Base-by-base conservation (phyloP, 2,113 vertebrate genomes). In the Gymnocephalus cernua region DNA sequence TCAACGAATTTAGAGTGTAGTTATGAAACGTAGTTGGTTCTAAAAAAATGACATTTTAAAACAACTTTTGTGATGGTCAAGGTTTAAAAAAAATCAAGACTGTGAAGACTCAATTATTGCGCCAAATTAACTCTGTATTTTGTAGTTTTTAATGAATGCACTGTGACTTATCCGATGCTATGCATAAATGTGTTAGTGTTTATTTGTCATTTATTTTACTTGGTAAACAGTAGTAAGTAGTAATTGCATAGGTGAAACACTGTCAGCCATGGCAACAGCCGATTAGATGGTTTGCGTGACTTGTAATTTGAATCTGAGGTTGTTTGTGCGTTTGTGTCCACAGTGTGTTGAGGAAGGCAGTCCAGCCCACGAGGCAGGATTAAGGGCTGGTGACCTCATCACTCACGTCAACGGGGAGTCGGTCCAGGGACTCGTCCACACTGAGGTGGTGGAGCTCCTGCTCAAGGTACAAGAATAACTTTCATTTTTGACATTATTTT, bases 361-460 rank as follows among this genome's bases (percentile, higher is more conserved):
- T 87, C 96, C 97, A 0, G 97, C 98, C 0, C 97, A 98, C 12
- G 96, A 99, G 83, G 97, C 97, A 0, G 97, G 98, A 7, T 90
- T 99, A 73, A 95, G 95, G 18, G 96, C 97, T 0, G 97, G 98
- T 0, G 97, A 99, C 83, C 97, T 99, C 88, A 96, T 99, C 92
- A 99, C 98, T 1, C 97, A 99, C 0, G 93, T 99, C 69, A 99
- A 99, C 0, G 97, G 97, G 2, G 98, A 99, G 85, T 96, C 97
- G 0, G 97, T 99, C 44, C 95, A 98, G 88, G 98, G 98, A 0
- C 92, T 99, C 4, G 96, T 99, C 21, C 98, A 99, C 91, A 96
- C 96, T 32, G 98, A 99, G 0, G 97, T 99, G 0, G 97, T 99
- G 68, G 97, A 98, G 88, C 95, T 99, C 64, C 93, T 99, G 84